Evolutionary conservation across 2,888 invertebrate species (phyloP).

Genomic region (Agriopis marginaria): DNA sequence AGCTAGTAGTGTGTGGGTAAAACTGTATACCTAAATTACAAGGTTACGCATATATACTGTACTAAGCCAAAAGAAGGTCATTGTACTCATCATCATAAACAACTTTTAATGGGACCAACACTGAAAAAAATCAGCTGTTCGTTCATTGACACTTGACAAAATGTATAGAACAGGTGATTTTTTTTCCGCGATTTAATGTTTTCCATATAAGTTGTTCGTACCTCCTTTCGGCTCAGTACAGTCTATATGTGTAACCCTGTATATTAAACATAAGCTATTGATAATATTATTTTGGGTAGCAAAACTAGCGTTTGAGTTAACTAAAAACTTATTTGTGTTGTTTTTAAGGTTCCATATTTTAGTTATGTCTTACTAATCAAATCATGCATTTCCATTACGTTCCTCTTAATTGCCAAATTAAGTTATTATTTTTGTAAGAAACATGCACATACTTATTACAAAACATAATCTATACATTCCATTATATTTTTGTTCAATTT

Average conservation of each 20-base stretch:
- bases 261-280: constrained; percentile 13
- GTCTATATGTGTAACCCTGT: no score
- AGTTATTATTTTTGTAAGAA: constrained; percentile 33
- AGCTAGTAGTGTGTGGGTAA: constrained; percentile 12
- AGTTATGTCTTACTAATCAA: constrained; percentile 44
- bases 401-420: constrained; percentile 62
- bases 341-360: constrained; percentile 35
- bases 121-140: no score
- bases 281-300: constrained; percentile 42
- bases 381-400: constrained; percentile 57
- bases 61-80: no score
- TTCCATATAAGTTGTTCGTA: no score
- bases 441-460: constrained; percentile 13
- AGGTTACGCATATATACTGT: no score
- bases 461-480: constrained; percentile 71
- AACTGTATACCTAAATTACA: constrained; percentile 27
- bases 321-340: constrained; percentile 35
- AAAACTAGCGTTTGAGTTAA: constrained; percentile 49
- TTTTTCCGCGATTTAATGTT: no score
- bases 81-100: no score
- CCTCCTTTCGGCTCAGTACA: no score
- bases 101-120: no score
- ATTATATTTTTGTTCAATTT: constrained; percentile 45
- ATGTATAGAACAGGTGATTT: no score
- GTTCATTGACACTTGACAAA: no score